Percentiles rank a stretch among this genome's conserved stretches.
Evolutionary conservation across 30 jellyfish, hydroid and myxozoan genomes (phyloP).

Genomic region (Rhopilema esculentum): DNA sequence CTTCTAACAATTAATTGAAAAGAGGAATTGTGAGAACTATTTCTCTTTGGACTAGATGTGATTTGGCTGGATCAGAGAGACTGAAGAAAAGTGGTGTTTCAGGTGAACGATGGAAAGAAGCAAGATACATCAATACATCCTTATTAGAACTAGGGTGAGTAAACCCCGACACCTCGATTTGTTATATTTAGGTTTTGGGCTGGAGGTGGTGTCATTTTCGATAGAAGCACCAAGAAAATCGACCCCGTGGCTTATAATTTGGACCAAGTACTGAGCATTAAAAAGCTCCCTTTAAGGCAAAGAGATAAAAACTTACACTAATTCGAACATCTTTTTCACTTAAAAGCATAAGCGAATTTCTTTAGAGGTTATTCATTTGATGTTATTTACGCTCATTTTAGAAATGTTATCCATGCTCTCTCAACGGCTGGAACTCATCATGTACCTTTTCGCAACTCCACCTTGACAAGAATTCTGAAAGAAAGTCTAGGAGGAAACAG

Average conservation of each 20-base stretch:
- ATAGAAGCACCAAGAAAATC: too few relatives aligned
- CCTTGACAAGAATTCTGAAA: conserved; percentile 84
- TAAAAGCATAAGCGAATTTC: too few relatives aligned
- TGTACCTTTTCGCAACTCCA: conserved; percentile 93
- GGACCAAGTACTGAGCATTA: too few relatives aligned
- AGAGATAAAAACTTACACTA: too few relatives aligned
- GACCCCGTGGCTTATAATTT: too few relatives aligned
- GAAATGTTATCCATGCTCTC: conserved; percentile 98
- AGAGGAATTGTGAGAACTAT: background rate
- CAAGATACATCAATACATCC: conserved; percentile 86
- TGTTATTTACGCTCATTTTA: too few relatives aligned
- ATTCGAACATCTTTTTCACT: too few relatives aligned
- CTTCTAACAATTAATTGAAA: background rate
- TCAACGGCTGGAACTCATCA: conserved; percentile 72
- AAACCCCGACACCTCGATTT: background rate
- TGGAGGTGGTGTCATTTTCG: too few relatives aligned
- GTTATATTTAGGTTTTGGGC: background rate
- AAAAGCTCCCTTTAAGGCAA: too few relatives aligned
- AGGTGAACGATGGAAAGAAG: conserved; percentile 81
- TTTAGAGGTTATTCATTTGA: too few relatives aligned
- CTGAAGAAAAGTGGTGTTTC: conserved; percentile 77
- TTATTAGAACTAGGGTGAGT: conserved; percentile 91
- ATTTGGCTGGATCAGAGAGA: conserved; percentile 95
- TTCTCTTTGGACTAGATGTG: conserved; percentile 65
- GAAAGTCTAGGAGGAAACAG: conserved; percentile 97